Conservation (phyloP, 2,888 invertebrate species). For the Marasmarcha lunaedactyla region DNA sequence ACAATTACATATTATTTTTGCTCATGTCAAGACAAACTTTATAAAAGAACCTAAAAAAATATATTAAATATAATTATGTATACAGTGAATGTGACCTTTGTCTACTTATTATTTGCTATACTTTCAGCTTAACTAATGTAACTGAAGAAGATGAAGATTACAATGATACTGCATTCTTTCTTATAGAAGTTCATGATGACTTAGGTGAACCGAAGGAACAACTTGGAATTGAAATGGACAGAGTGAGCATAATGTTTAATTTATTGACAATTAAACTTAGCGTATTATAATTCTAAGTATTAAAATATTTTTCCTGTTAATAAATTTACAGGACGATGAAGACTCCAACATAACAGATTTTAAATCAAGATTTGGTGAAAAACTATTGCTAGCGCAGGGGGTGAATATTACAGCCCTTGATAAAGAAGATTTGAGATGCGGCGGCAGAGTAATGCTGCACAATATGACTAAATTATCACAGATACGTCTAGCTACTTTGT, state of each 20-base stretch:
- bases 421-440: slow-evolving; percentile 80
- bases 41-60: too few species aligned
- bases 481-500: slow-evolving; percentile 68
- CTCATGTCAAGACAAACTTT: too few species aligned
- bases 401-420: slow-evolving; percentile 81
- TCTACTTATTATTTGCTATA: too few species aligned
- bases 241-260: slow-evolving; percentile 37
- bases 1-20: too few species aligned
- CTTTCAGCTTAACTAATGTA: slow-evolving; percentile 22
- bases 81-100: too few species aligned
- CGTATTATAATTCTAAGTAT: too few species aligned
- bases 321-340: slow-evolving; percentile 70
- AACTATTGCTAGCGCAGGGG: slow-evolving; percentile 72
- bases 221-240: slow-evolving; percentile 80
- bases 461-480: slow-evolving; percentile 73
- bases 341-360: slow-evolving; percentile 82
- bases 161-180: slow-evolving; percentile 70
- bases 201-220: slow-evolving; percentile 81
- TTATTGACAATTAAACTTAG: background rate
- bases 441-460: slow-evolving; percentile 76
- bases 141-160: slow-evolving; percentile 50
- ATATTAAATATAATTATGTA: too few species aligned
- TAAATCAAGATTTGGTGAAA: slow-evolving; percentile 77
- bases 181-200: slow-evolving; percentile 79
- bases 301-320: background rate